A percentile compares a stretch with the other conserved stretches of the same genome.
These are phyloP conservation scores for Julus scandinavius DNA, from an alignment of 2,888 invertebrate species.

Conservation along the genomic window DNA sequence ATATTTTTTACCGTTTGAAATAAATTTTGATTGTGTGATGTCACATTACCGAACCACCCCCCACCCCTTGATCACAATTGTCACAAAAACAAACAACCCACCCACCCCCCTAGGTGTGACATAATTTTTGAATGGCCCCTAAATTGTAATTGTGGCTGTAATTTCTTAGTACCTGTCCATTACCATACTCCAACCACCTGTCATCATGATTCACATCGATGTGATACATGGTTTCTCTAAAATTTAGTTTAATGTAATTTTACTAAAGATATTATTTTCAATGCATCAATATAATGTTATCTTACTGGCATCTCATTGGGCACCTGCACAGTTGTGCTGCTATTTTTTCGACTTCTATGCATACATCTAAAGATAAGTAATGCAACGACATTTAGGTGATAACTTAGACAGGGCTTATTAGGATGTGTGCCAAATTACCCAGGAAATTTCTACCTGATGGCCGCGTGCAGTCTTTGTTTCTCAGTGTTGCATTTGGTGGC, in stretches of 20 bases:
- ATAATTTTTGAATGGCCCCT: no score
- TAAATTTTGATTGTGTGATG: no score
- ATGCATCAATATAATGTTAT: neutral
- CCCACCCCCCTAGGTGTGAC: no score
- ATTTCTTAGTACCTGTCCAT: neutral
- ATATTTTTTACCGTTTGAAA: no score
- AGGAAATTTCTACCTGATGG: neutral
- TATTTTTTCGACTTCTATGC: neutral
- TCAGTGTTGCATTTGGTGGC: neutral
- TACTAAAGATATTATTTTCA: neutral
- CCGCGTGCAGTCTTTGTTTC: neutral
- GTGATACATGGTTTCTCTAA: neutral
- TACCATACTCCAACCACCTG: neutral
- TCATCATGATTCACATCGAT: neutral
- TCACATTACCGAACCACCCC: no score
- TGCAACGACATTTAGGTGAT: neutral
- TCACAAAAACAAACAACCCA: no score
- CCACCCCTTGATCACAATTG: no score
- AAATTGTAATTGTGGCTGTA: no score
- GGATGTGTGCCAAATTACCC: no score
- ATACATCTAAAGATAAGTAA: neutral
- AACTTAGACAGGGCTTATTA: no score
- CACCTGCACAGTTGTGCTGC: neutral
- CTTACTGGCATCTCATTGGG: slow-evolving; percentile 13
- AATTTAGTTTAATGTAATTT: neutral